Evolutionary conservation across 2,113 vertebrate species (phyloP), one percentile per base, ranked within the genome.

Genomic region (Ophthalmolycus amberensis): DNA sequence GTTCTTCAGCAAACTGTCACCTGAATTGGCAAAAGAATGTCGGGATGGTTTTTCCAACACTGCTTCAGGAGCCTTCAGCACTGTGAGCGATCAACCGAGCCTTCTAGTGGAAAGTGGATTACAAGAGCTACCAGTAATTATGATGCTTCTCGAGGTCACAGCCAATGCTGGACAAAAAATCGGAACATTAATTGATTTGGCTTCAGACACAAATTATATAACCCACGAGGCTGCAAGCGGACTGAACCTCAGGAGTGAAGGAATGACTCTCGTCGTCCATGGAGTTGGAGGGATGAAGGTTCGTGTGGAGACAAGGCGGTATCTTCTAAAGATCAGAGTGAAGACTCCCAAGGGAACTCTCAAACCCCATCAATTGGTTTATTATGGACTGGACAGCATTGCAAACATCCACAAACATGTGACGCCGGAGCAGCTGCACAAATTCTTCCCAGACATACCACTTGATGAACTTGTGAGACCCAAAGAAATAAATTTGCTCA

Each of bases 111-210:
- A 48, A 48, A 48, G 46, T 48, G 46, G 46, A 48, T 16, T 48
- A 5, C 46, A 50, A 20, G 48, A 50, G 48, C 52, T 54, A n/a
- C 52, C 20, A 54, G 52, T 54, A 6, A 22, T n/a, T 54, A 54
- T 54, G 52, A 54, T 65, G 63, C 10, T 42, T 18, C 4, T 64
- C 7, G 67, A 87, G 18, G 85, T 89, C 0, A 87, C 75, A 9
- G 67, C 73, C 0, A 85, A 88, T 85, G 83, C 83, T 16, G 80
- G 88, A 7, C 76, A 80, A 22, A 90, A 85, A 8, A 72, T 87
- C 34, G 82, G 81, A 0, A 71, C 86, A 2, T 20, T 77, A 2
- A 62, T 89, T 25, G 75, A 90, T 7, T 18, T 87, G 3, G 79
- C 79, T 4, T 90, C 80, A 12, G 85, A 83, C 44, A 85, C 83